These are phyloP conservation scores for Tridacna crocea DNA, from an alignment of 2,888 invertebrate genomes.

Conservation along the genomic window DNA sequence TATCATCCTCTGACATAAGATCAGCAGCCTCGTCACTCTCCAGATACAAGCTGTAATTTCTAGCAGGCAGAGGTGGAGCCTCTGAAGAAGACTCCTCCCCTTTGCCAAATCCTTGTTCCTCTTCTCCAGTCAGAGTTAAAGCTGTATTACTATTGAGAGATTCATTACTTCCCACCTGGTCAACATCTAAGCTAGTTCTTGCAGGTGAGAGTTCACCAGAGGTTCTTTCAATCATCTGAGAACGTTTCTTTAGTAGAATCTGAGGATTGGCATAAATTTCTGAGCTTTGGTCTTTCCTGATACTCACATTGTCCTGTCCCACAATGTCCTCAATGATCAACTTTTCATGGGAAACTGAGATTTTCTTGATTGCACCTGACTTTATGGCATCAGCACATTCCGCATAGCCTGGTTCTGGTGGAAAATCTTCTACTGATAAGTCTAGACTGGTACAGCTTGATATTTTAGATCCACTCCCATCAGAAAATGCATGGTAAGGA, in stretches of 20 bases:
- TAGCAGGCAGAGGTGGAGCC: constrained; percentile 70
- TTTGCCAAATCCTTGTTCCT: constrained; percentile 1
- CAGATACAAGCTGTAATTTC: constrained; percentile 66
- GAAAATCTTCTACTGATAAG: constrained; percentile 52
- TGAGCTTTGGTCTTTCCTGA: constrained; percentile 40
- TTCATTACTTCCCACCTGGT: constrained; percentile 27
- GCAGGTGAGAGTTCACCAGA: constrained; percentile 30
- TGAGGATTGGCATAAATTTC: constrained; percentile 75
- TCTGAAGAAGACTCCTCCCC: constrained; percentile 36
- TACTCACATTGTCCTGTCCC: constrained; percentile 22
- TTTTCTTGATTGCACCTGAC: constrained; percentile 57
- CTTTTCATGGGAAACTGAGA: constrained; percentile 54
- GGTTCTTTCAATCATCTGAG: constrained; percentile 46
- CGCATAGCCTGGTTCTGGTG: constrained; percentile 57
- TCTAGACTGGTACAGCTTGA: constrained; percentile 61
- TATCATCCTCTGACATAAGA: constrained; percentile 36
- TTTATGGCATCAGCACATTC: constrained; percentile 64
- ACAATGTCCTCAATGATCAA: constrained; percentile 30
- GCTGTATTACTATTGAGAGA: constrained; percentile 28
- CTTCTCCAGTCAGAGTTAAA: background rate
- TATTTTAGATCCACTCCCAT: constrained; percentile 59
- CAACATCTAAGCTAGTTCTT: constrained; percentile 17
- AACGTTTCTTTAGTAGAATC: constrained; percentile 69
- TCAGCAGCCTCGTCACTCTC: constrained; percentile 57
- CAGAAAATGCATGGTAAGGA: constrained; percentile 48